Conservation (phyloP, 2,797 vertebrate species). For the Amblyraja radiata region DNA sequence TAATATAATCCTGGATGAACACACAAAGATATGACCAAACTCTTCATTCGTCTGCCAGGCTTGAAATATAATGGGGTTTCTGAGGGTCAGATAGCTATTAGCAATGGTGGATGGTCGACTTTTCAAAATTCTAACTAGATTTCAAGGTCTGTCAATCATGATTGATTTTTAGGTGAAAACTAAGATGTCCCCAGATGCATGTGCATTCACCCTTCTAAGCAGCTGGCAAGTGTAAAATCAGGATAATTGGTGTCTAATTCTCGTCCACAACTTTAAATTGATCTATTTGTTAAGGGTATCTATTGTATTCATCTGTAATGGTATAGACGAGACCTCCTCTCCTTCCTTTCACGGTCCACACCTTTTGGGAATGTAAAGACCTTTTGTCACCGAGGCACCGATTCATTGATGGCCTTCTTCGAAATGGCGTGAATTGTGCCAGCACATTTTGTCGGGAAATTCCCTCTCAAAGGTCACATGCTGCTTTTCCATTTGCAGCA, state of each 20-base stretch:
- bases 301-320: neutral
- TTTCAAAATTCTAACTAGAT: slow-evolving; percentile 30
- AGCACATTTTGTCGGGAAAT: neutral
- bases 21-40: neutral
- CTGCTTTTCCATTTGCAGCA: neutral
- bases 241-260: slow-evolving; percentile 31
- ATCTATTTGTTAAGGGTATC: neutral
- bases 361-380: neutral
- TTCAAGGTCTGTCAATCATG: slow-evolving; percentile 34
- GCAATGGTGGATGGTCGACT: slow-evolving; percentile 4
- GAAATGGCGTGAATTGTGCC: neutral
- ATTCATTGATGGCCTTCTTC: neutral
- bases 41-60: neutral
- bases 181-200: slow-evolving; percentile 16
- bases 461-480: neutral
- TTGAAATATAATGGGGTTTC: neutral
- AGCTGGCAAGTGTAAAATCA: slow-evolving; percentile 31
- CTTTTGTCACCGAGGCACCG: neutral
- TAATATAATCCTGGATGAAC: neutral
- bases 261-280: neutral
- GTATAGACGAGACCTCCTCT: neutral
- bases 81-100: slow-evolving; percentile 28
- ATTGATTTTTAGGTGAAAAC: neutral
- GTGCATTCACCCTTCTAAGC: slow-evolving; percentile 25
- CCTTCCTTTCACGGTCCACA: neutral